A percentile compares a stretch with the other conserved stretches of the same genome.
These are phyloP conservation scores for Drosophila elegans DNA, from an alignment of 1,140 invertebrate species.

Conservation along the genomic window DNA sequence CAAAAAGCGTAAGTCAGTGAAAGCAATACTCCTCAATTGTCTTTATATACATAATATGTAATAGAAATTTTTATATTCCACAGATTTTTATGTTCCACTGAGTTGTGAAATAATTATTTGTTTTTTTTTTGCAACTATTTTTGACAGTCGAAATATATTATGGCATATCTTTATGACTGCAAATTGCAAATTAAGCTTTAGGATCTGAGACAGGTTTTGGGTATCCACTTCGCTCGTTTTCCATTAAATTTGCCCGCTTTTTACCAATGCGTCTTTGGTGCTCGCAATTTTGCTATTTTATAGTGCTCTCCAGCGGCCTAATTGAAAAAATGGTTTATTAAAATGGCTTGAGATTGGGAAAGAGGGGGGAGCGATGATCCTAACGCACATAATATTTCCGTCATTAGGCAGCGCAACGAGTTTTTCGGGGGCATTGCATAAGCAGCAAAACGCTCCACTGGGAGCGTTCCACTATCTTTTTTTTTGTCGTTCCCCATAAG, in stretches of 20 bases:
- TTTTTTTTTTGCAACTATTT: neutral
- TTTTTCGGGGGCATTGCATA: conserved; percentile 48
- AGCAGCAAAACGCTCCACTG: conserved; percentile 28
- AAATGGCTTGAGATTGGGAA: conserved; percentile 45
- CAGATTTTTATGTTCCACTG: too few relatives aligned
- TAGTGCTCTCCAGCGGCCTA: conserved; percentile 42
- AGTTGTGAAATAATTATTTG: too few relatives aligned
- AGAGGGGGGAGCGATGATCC: neutral
- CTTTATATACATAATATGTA: too few relatives aligned
- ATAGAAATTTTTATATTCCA: too few relatives aligned
- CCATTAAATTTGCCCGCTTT: conserved; percentile 23
- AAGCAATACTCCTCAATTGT: too few relatives aligned
- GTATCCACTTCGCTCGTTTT: neutral
- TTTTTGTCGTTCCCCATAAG: conserved; percentile 51
- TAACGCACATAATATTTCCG: conserved; percentile 73
- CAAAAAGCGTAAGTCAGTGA: too few relatives aligned
- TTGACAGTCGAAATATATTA: neutral
- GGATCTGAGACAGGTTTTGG: conserved; percentile 16
- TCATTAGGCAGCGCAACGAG: conserved; percentile 67
- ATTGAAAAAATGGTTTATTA: conserved; percentile 80
- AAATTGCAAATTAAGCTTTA: conserved; percentile 7
- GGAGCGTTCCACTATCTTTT: conserved; percentile 51
- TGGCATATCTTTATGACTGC: conserved; percentile 45
- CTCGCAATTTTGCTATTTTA: conserved; percentile 5
- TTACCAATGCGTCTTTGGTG: conserved; percentile 16